Percentiles rank a stretch among this genome's conserved stretches.
phyloP scores from a whole-genome alignment of 2,888 invertebrate genomes.

The Rhagonycha fulva region DNA sequence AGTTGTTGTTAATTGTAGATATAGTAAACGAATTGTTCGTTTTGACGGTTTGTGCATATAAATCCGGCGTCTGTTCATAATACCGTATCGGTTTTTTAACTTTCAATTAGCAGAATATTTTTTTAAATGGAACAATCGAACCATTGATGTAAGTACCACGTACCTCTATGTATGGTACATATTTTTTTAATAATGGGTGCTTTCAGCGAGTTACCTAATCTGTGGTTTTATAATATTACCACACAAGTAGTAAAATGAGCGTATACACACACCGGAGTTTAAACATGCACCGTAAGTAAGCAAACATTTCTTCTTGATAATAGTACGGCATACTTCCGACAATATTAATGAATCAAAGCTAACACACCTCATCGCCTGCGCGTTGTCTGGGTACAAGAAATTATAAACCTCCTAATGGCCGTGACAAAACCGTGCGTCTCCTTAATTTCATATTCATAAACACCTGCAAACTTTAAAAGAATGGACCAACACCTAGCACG shows the following conservation, averaged over 20 bases:
- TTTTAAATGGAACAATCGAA: neutral
- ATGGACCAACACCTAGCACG: slow-evolving; percentile 19
- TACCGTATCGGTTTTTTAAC: neutral
- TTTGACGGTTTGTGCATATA: neutral
- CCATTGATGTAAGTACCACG: neutral
- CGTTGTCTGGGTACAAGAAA: neutral
- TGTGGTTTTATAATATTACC: neutral
- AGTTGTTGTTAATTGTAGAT: neutral
- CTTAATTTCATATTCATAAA: slow-evolving; percentile 14
- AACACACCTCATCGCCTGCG: slow-evolving; percentile 6
- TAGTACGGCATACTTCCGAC: slow-evolving; percentile 7
- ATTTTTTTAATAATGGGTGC: neutral
- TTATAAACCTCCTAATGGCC: slow-evolving; percentile 5
- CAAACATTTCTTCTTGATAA: neutral
- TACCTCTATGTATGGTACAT: neutral
- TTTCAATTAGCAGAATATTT: neutral
- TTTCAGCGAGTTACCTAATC: slow-evolving; percentile 7
- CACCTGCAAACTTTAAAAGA: slow-evolving; percentile 21
- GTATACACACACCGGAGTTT: neutral
- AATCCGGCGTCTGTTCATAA: neutral
- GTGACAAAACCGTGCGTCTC: slow-evolving; percentile 6
- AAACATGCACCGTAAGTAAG: slow-evolving; percentile 5
- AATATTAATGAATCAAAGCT: slow-evolving; percentile 12
- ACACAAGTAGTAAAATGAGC: slow-evolving; percentile 3
- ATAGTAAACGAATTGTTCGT: neutral